Evolutionary conservation across 2,888 invertebrate species (phyloP).

Genomic region (Congeria kusceri): DNA sequence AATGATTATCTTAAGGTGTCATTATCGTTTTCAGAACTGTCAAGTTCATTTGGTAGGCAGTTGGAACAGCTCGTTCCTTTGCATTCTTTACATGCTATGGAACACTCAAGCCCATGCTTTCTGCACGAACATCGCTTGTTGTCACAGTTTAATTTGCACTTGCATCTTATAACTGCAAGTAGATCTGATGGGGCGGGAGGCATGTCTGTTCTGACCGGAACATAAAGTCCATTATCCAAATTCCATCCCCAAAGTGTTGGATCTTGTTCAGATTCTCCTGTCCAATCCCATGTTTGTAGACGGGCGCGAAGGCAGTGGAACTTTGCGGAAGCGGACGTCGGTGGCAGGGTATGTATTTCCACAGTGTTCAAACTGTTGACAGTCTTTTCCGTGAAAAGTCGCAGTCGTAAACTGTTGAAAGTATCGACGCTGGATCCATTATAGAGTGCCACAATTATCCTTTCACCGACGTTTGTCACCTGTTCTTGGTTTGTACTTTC

Average conservation of each 20-base stretch:
- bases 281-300: conserved; percentile 61
- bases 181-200: conserved; percentile 56
- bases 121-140: conserved; percentile 50
- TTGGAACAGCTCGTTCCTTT: no score
- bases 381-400: conserved; percentile 54
- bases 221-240: conserved; percentile 1
- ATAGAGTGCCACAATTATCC: conserved; percentile 15
- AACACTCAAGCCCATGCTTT: conserved; percentile 46
- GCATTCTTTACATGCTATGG: no score
- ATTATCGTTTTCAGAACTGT: no score
- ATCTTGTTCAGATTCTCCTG: conserved; percentile 46
- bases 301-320: conserved; percentile 62
- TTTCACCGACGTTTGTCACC: conserved; percentile 9
- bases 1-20: no score
- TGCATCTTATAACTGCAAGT: conserved; percentile 48
- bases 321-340: conserved; percentile 63
- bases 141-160: conserved; percentile 56
- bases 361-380: conserved; percentile 43
- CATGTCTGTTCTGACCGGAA: conserved; percentile 46
- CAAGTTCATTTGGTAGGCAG: no score
- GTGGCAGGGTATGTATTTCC: conserved; percentile 62
- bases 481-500: no score
- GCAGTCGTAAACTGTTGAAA: conserved; percentile 44
- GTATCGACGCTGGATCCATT: conserved; percentile 25
- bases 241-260: conserved; percentile 25